Evolutionary conservation across 2,797 vertebrate genomes (phyloP), one percentile per base, ranked within the genome.

Genomic region (Sandelia bainsii): DNA sequence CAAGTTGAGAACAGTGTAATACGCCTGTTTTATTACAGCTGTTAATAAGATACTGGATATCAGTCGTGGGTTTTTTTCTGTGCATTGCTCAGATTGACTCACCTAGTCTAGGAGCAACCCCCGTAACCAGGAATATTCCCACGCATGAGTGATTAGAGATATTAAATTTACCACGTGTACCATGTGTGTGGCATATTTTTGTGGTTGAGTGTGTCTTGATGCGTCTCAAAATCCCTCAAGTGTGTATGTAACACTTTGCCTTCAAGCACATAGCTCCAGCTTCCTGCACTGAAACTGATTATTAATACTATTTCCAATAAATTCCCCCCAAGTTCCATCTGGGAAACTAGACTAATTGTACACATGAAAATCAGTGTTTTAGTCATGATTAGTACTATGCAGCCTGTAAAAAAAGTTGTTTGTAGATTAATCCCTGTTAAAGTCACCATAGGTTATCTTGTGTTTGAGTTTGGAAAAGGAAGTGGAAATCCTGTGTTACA

Each of bases 21-120:
- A 9, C 57, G 29, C 58, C n/a, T 66, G 8, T 79, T 85, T 81
- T 61, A 79, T 72, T 52, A 48, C n/a, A 23, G 68, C 25, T 25
- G 6, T 48, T 67, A 66, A 72, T 80, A 61, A 79, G 59, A 67
- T 27, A 63, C 37, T 51, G 34, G 56, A 66, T 63, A 70, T 72
- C 57, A 25, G 48, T 8, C 59, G 22, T 57, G 62, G 53, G 42
- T 70, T 34, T 62, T 49, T 40, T 66, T 29, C 40, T 45, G 25
- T 37, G 40, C 69, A 25, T 62, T 12, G 46, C 29, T 72, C 39
- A 39, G 40, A 64, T 37, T 66, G 40, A 56, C 60, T 63, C 63
- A 32, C 42, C 52, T 56, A 29, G 27, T 29, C 27, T 29, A 6
- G 27, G 27, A 29, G 27, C 27, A 29, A 57, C 71, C 39, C 70